Base-by-base conservation (phyloP, 2,113 vertebrate species). In the Platichthys flesus region DNA sequence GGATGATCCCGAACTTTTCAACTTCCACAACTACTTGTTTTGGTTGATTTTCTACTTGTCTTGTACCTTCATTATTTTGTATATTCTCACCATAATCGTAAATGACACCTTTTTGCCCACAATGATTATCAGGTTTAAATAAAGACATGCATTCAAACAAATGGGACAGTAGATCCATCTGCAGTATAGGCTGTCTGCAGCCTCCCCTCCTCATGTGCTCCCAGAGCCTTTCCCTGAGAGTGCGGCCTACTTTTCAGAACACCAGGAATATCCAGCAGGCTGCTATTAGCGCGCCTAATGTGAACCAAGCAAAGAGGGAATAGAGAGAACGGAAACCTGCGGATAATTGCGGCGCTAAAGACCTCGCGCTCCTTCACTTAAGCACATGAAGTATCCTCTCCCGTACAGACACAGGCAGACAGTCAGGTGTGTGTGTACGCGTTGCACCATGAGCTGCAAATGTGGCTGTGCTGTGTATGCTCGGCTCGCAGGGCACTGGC, bases 261-360 rank as follows among this genome's bases (percentile, higher is more conserved):
- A 90, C 94, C 88, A 93, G 92, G 93, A 94, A 94, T 94, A 94
- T 93, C 91, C 89, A 66, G 79, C 65, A 78, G 91, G 85, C 78
- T 74, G 90, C 88, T 91, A 93, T 92, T 90, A 92, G 87, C 71
- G 77, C 49, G 26, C 67, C 86, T 89, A 90, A 93, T 93, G 71
- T 93, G 89, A 94, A 89, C 86, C 89, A 87, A 74, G 88, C 89
- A 89, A 79, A 85, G 88, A 81, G 92, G 92, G 94, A 94, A 92
- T 93, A 91, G 84, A 82, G 78, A 87, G 83, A 31, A 72, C 45
- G 42, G 78, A 82, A 89, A 89, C 79, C 87, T 83, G 70, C 79
- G 78, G 87, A 89, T 88, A 88, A 93, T 90, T 92, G 81, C 61
- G 26, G 51, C 31, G 52, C 75, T 57, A 64, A 87, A 86, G 75